phyloP scores from a whole-genome alignment of 2,888 invertebrate species.

The Eumerus sabulonum region DNA sequence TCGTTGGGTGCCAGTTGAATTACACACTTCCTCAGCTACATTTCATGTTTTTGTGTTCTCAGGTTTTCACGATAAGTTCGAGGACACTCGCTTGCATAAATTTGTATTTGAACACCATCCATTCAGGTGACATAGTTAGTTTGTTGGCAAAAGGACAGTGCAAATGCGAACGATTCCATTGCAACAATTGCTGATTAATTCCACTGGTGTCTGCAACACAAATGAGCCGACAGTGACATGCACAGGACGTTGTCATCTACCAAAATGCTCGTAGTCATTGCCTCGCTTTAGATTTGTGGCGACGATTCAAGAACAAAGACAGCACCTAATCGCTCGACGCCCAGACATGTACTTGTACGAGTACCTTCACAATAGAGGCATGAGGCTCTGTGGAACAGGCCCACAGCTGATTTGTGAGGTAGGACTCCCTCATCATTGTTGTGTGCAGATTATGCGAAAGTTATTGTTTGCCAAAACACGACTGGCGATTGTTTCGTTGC shows the following conservation, averaged over 20 bases:
- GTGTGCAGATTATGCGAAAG: conserved; percentile 52
- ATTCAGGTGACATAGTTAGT: conserved; percentile 16
- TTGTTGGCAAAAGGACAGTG: conserved; percentile 43
- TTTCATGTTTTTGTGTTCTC: not conserved
- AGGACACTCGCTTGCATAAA: conserved; percentile 14
- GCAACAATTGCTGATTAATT: conserved; percentile 26
- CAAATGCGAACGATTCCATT: conserved; percentile 22
- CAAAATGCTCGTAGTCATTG: too few relatives aligned
- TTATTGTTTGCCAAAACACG: conserved; percentile 54
- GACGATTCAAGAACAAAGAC: conserved; percentile 25
- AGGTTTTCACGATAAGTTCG: not conserved
- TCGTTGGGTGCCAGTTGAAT: conserved; percentile 54
- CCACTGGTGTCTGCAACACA: conserved; percentile 34
- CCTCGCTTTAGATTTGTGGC: too few relatives aligned
- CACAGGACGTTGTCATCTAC: not conserved
- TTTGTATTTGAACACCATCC: conserved; percentile 3
- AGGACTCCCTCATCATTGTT: conserved; percentile 31
- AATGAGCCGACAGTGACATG: conserved; percentile 20
- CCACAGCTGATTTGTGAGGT: too few relatives aligned
- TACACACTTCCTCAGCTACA: conserved; percentile 28
- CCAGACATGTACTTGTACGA: too few relatives aligned
- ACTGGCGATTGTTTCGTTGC: conserved; percentile 44
- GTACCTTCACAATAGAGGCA: too few relatives aligned
- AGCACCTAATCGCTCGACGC: conserved; percentile 41
- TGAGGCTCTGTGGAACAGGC: conserved; percentile 1